Evolutionary conservation across 2,888 invertebrate species (phyloP), one percentile per base, ranked within the genome.

Genomic region (Entomobrya proxima): DNA sequence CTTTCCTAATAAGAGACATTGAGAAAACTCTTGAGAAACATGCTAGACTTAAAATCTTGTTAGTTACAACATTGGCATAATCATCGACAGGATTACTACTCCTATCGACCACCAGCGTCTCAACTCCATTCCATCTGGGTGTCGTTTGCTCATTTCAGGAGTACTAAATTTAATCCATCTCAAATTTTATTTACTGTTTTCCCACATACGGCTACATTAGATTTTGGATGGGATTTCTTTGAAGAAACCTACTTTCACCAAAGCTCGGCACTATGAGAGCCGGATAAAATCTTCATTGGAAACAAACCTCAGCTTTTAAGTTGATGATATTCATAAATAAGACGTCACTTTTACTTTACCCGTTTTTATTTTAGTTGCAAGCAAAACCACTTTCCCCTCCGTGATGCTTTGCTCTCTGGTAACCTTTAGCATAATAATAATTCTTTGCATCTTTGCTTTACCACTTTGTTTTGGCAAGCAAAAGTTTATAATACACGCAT

Each of bases 301-400:
- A n/a, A n/a, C n/a, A n/a, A n/a, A n/a, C n/a, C n/a, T n/a, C n/a
- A n/a, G n/a, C 69, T 69, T 69, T 69, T 69, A 69, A 69, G n/a
- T 30, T 69, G 47, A 69, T 69, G 69, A 44, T 24, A 69, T 69
- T 69, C 69, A 69, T 69, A 44, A 69, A 69, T 69, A 69, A 69
- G 67, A 64, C 24, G 69, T 44, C 44, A 69, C 44, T 69, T 69
- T 69, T 35, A 67, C 37, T 67, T 24, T 40, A 11, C 61, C 4
- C 21, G 18, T 18, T 64, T 74, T 74, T 35, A 50, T 50, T 27
- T 37, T 15, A 13, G 40, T 50, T 50, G 13, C 30, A 47, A 27
- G n/a, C 24, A 18, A 44, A 74, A 50, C 27, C 21, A 9, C n/a
- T 44, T 18, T 64, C 30, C 30, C 7, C 35, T 64, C 30, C 21